Percentiles rank a stretch among this genome's conserved stretches.
These are phyloP conservation scores for Prionailurus viverrinus DNA, from an alignment of 2,113 vertebrate genomes.

Conservation along the genomic window DNA sequence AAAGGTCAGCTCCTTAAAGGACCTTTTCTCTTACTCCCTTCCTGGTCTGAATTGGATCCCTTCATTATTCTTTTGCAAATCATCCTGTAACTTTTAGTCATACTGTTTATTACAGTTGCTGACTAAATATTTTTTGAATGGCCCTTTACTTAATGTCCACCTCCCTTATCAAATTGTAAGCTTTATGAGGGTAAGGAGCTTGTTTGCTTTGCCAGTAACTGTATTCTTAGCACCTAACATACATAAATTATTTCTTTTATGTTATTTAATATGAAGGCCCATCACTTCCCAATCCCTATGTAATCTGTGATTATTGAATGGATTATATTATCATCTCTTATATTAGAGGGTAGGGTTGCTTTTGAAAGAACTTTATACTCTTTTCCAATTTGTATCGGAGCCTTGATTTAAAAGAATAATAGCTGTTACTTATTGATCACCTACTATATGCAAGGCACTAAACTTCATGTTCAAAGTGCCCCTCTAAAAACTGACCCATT, in stretches of 20 bases:
- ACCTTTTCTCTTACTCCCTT: neutral
- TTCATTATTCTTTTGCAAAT: constrained; percentile 18
- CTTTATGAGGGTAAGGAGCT: neutral
- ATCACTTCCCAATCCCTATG: neutral
- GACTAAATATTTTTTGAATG: constrained; percentile 17
- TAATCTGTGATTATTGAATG: neutral
- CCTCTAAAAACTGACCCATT: neutral
- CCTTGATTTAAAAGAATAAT: constrained; percentile 41
- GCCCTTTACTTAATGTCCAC: neutral
- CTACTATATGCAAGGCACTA: neutral
- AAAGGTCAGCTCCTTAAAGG: constrained; percentile 35
- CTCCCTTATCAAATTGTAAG: constrained; percentile 38
- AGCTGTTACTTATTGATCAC: neutral
- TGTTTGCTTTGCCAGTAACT: constrained; percentile 42
- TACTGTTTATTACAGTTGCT: constrained; percentile 17
- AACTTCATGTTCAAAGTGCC: constrained; percentile 4
- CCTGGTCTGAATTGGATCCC: neutral
- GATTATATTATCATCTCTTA: constrained; percentile 30
- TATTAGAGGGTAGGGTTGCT: neutral
- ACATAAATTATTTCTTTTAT: constrained; percentile 17
- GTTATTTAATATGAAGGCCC: neutral
- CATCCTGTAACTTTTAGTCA: neutral
- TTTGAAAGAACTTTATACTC: constrained; percentile 32
- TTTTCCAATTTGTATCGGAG: constrained; percentile 17
- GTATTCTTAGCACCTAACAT: neutral